Percentiles rank a stretch among this genome's conserved stretches.
These are phyloP conservation scores for Phaethornis superciliosus DNA, from an alignment of 2,113 vertebrate species.

Conservation along the genomic window DNA sequence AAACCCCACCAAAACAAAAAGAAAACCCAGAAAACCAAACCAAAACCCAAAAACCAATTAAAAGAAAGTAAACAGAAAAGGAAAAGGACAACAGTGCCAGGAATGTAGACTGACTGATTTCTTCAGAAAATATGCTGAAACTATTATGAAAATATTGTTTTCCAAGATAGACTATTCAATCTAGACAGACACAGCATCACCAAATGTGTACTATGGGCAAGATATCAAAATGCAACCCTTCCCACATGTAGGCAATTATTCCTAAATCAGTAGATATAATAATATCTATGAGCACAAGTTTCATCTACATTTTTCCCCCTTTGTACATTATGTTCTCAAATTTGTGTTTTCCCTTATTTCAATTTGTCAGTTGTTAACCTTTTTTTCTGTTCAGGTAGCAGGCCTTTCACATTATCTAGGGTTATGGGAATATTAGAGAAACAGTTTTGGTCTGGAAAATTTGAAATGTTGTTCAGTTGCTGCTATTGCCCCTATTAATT, in stretches of 20 bases:
- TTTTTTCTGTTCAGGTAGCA: neutral
- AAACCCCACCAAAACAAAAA: no score
- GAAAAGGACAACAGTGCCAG: neutral
- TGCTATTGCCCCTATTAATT: neutral
- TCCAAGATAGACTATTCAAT: constrained; percentile 24
- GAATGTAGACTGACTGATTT: neutral
- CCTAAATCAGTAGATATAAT: neutral
- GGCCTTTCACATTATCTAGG: neutral
- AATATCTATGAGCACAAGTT: neutral
- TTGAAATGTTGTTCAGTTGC: neutral
- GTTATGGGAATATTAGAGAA: neutral
- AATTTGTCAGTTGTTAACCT: neutral
- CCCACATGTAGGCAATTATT: constrained; percentile 10
- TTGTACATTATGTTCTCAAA: neutral
- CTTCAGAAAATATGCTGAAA: constrained; percentile 32
- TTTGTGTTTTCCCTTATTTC: neutral
- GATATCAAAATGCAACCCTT: constrained; percentile 32
- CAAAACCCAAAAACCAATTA: neutral
- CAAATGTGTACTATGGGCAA: constrained; percentile 1
- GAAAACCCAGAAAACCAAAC: neutral
- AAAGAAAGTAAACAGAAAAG: neutral
- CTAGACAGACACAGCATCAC: neutral
- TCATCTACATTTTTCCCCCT: neutral
- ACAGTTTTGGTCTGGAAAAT: neutral
- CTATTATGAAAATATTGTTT: neutral